These are phyloP conservation scores for Leptopilina syphax DNA, from an alignment of 2,888 invertebrate species.

Conservation along the genomic window DNA sequence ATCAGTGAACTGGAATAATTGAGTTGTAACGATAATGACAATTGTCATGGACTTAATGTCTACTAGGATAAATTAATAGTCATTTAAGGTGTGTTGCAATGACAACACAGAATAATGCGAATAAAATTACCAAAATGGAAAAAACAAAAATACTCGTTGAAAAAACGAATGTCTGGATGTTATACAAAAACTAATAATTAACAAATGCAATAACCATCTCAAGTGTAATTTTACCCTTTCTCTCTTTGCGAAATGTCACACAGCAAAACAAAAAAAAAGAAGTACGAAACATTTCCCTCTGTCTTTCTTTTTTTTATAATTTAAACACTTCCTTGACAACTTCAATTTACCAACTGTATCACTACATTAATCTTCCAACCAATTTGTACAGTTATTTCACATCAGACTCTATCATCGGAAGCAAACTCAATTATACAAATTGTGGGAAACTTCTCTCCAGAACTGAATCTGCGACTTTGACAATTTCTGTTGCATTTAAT, in stretches of 20 bases:
- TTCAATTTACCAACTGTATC: not conserved
- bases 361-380: conserved; percentile 11
- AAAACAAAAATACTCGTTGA: too few relatives aligned
- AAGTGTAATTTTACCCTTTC: too few relatives aligned
- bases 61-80: conserved; percentile 30
- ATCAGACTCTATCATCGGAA: conserved; percentile 23
- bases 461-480: conserved; percentile 23
- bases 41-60: conserved; percentile 18
- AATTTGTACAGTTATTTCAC: conserved; percentile 22
- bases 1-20: conserved; percentile 34
- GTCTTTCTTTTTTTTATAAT: not conserved
- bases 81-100: conserved; percentile 6
- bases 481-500: conserved; percentile 16
- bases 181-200: too few relatives aligned
- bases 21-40: conserved; percentile 34
- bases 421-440: conserved; percentile 31
- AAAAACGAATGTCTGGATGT: too few relatives aligned
- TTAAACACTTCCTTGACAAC: not conserved
- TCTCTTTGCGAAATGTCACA: too few relatives aligned
- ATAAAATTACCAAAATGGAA: not conserved
- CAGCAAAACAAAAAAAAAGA: too few relatives aligned
- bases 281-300: too few relatives aligned
- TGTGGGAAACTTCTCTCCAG: conserved; percentile 16
- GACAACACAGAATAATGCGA: not conserved
- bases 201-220: too few relatives aligned